These are phyloP conservation scores for Mesorhabditis spiculigera DNA, from an alignment of 2,888 invertebrate species.

Conservation along the genomic window DNA sequence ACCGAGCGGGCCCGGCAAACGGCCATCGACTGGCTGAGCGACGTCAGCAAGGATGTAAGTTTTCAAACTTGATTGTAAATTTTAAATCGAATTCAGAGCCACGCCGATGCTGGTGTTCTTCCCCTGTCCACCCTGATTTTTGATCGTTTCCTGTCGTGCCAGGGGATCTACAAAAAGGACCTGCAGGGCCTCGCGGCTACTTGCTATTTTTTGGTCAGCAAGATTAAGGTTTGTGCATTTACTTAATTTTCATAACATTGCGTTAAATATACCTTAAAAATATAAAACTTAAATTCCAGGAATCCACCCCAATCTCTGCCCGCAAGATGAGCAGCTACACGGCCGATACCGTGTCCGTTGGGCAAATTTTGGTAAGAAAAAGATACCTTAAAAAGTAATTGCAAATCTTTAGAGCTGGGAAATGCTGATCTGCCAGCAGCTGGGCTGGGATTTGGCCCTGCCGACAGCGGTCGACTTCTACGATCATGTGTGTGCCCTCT, in stretches of 20 bases:
- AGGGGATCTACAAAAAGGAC: not conserved
- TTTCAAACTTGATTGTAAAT: not conserved
- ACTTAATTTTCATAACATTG: not conserved
- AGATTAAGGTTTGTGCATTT: not conserved
- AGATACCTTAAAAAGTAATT: not conserved
- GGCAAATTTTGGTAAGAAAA: not conserved
- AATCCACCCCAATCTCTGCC: not conserved
- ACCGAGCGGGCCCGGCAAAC: not conserved
- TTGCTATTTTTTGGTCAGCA: not conserved
- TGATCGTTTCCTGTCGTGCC: not conserved
- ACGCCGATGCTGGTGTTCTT: not conserved
- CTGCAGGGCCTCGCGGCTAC: not conserved
- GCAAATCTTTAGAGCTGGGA: not conserved
- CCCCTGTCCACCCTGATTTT: not conserved
- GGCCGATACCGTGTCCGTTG: not conserved
- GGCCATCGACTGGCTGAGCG: not conserved
- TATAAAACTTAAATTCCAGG: not conserved
- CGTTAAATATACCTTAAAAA: not conserved
- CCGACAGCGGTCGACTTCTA: not conserved
- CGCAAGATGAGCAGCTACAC: constrained; percentile 2
- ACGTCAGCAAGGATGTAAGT: not conserved
- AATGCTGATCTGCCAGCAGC: not conserved
- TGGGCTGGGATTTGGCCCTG: not conserved
- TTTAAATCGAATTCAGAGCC: no score
- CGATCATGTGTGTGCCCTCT: not conserved